Evolutionary conservation across 2,888 invertebrate species (phyloP).

Genomic region (Rhagonycha lutea): DNA sequence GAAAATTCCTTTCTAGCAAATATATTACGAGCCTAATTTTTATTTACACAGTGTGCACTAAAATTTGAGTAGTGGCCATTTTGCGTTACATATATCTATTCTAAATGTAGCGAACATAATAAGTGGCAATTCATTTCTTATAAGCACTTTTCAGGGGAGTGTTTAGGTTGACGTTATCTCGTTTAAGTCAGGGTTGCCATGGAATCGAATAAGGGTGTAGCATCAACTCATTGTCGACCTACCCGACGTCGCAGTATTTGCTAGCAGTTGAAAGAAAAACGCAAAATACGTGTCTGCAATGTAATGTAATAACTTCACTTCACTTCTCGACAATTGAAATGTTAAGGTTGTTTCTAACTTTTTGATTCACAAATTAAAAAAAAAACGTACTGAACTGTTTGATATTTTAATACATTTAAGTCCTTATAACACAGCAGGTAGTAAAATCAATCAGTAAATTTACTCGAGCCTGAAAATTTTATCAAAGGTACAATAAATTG

Average conservation of each 20-base stretch:
- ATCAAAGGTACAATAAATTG: not conserved
- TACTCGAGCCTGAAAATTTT: not conserved
- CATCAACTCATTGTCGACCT: constrained; percentile 31
- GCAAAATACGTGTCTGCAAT: constrained; percentile 18
- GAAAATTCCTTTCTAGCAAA: not conserved
- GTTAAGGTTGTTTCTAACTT: constrained; percentile 4
- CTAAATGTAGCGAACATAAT: constrained; percentile 27
- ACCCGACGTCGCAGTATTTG: constrained; percentile 12
- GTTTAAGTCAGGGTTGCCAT: constrained; percentile 43
- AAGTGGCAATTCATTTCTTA: constrained; percentile 31
- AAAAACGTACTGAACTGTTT: not conserved
- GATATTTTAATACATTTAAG: not conserved
- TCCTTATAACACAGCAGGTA: not conserved
- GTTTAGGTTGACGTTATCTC: constrained; percentile 38
- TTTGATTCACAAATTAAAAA: constrained; percentile 9
- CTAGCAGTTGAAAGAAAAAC: constrained; percentile 11
- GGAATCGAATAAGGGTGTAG: constrained; percentile 39
- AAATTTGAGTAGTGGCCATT: constrained; percentile 7
- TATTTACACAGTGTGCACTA: constrained; percentile 8
- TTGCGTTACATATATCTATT: constrained; percentile 8
- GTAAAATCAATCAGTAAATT: not conserved
- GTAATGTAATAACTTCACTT: constrained; percentile 3
- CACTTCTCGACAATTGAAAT: constrained; percentile 17
- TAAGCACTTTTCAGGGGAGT: constrained; percentile 21
- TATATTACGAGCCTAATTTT: constrained; percentile 1